Percentiles rank a stretch among this genome's conserved stretches.
Conservation (phyloP, 2,113 vertebrate genomes). For the Carettochelys insculpta region DNA sequence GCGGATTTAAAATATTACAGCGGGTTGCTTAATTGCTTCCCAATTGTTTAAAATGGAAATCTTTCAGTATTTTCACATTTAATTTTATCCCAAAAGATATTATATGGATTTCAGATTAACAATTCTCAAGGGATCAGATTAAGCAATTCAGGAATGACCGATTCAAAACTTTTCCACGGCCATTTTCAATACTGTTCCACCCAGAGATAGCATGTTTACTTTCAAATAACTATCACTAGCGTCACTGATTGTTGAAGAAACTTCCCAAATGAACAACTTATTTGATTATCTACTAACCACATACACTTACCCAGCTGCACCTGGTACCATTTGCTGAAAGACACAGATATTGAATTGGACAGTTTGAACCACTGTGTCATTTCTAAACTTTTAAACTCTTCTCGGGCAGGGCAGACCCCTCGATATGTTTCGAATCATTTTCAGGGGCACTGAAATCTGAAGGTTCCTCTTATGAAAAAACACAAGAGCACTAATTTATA, state of each 20-base stretch:
- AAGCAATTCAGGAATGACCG: too few relatives aligned
- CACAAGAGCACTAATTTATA: too few relatives aligned
- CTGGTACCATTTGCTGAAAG: too few relatives aligned
- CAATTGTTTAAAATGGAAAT: not conserved
- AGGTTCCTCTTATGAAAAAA: not conserved
- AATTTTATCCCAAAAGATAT: not conserved
- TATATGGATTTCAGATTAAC: not conserved
- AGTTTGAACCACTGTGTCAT: slow-evolving; percentile 34
- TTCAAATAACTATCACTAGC: too few relatives aligned
- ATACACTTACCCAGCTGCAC: too few relatives aligned
- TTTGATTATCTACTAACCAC: too few relatives aligned
- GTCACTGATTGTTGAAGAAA: too few relatives aligned
- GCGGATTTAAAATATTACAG: not conserved
- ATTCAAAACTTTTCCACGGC: too few relatives aligned
- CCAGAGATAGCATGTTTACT: too few relatives aligned
- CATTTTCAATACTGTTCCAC: too few relatives aligned
- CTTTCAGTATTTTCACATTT: not conserved
- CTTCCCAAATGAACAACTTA: too few relatives aligned
- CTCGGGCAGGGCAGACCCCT: not conserved
- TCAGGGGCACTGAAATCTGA: not conserved
- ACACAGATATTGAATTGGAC: not conserved
- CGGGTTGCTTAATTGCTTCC: not conserved
- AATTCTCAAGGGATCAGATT: too few relatives aligned
- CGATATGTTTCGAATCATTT: not conserved
- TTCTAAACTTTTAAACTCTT: not conserved